phyloP scores from a whole-genome alignment of 2,888 invertebrate species.

The Tromatobia lineatoria region DNA sequence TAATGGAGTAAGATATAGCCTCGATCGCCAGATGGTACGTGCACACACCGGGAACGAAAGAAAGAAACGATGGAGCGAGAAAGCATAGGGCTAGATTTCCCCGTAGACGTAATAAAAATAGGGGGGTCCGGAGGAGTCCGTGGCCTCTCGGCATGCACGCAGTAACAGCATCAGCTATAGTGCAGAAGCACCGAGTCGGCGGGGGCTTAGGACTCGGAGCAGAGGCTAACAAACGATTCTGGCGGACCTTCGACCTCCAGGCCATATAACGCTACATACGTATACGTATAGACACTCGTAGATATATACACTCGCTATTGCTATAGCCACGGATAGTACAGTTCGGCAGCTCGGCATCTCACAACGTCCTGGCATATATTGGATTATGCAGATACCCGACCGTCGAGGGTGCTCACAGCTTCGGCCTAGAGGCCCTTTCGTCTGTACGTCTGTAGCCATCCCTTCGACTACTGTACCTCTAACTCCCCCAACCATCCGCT shows the following conservation, averaged over 20 bases:
- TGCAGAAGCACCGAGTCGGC: constrained; percentile 61
- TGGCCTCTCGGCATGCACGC: constrained; percentile 54
- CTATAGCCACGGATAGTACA: constrained; percentile 40
- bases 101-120: constrained; percentile 82
- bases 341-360: constrained; percentile 60
- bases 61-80: constrained; percentile 65
- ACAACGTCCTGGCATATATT: constrained; percentile 77
- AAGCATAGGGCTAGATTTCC: constrained; percentile 79
- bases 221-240: constrained; percentile 79
- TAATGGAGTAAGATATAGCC: constrained; percentile 61
- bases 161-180: constrained; percentile 4
- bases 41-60: constrained; percentile 54
- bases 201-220: constrained; percentile 63
- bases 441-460: constrained; percentile 58
- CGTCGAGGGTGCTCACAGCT: constrained; percentile 72
- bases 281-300: constrained; percentile 2
- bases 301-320: constrained; percentile 26
- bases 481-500: constrained; percentile 42
- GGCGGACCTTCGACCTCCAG: constrained; percentile 75
- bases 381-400: constrained; percentile 81
- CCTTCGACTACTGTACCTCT: constrained; percentile 38
- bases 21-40: constrained; percentile 68
- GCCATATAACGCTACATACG: constrained; percentile 43
- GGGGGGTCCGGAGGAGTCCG: constrained; percentile 54
- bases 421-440: constrained; percentile 62